Evolutionary conservation across 2,113 vertebrate genomes (phyloP).

Genomic region (Tachycineta bicolor): DNA sequence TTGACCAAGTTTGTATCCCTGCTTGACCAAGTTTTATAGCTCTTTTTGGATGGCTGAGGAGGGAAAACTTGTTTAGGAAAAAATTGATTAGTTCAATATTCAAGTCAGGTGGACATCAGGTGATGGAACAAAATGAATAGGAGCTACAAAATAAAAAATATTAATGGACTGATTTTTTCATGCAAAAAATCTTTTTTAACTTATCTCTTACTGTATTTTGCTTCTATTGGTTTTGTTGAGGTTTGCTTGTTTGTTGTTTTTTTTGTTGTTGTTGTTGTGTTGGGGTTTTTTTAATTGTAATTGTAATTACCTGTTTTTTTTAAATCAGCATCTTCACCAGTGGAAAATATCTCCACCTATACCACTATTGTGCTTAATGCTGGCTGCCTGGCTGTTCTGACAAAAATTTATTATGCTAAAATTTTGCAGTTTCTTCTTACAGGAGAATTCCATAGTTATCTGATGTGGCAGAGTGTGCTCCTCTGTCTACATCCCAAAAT

Average conservation of each 20-base stretch:
- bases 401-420: neutral
- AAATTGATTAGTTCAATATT: neutral
- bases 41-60: neutral
- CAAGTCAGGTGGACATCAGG: neutral
- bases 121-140: neutral
- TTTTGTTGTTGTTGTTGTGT: neutral
- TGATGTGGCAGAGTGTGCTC: neutral
- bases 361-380: neutral
- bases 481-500: neutral
- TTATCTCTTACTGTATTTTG: neutral
- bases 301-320: neutral
- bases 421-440: neutral
- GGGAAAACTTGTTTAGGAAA: neutral
- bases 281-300: neutral
- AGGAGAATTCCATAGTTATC: neutral
- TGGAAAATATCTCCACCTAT: neutral
- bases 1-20: rapidly evolving
- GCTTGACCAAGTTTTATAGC: neutral
- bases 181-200: rapidly evolving
- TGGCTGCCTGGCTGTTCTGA: neutral
- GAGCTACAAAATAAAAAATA: neutral
- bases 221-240: neutral
- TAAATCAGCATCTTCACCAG: neutral
- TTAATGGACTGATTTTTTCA: neutral
- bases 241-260: no score